phyloP scores from a whole-genome alignment of 2,797 vertebrate species.

The Antrozous pallidus region DNA sequence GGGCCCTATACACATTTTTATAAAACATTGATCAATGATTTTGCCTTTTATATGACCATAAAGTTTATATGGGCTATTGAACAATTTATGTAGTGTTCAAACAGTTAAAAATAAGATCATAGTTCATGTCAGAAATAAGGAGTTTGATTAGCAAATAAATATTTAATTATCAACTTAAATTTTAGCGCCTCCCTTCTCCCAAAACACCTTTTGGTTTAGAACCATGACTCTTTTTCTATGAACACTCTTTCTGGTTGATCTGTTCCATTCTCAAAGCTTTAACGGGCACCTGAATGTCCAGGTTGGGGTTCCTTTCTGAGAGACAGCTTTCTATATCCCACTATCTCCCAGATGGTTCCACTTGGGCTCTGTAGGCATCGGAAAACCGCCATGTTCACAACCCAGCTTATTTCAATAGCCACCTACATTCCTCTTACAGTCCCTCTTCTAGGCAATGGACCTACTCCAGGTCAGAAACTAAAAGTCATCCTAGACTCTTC shows the following conservation, averaged over 20 bases:
- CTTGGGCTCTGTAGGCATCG: not conserved
- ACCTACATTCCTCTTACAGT: not conserved
- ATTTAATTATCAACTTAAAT: not conserved
- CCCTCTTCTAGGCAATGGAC: not conserved
- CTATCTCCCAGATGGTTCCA: not conserved
- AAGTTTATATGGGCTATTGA: not conserved
- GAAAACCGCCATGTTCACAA: not conserved
- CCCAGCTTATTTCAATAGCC: not conserved
- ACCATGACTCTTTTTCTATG: not conserved
- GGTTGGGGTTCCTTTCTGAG: not conserved
- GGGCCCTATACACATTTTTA: not conserved
- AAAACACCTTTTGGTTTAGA: not conserved
- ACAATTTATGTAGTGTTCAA: not conserved
- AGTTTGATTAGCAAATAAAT: not conserved
- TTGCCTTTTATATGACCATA: not conserved
- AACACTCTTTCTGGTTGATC: not conserved
- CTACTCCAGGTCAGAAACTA: constrained; percentile 32
- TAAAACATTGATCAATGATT: not conserved
- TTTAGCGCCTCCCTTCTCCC: not conserved
- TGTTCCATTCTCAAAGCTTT: not conserved
- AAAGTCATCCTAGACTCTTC: not conserved
- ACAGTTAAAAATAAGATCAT: not conserved
- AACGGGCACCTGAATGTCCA: not conserved
- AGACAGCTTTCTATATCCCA: not conserved
- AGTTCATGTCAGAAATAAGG: constrained; percentile 9